Evolutionary conservation across 2,113 vertebrate genomes (phyloP), one percentile per base, ranked within the genome.

Genomic region (Menura novaehollandiae): DNA sequence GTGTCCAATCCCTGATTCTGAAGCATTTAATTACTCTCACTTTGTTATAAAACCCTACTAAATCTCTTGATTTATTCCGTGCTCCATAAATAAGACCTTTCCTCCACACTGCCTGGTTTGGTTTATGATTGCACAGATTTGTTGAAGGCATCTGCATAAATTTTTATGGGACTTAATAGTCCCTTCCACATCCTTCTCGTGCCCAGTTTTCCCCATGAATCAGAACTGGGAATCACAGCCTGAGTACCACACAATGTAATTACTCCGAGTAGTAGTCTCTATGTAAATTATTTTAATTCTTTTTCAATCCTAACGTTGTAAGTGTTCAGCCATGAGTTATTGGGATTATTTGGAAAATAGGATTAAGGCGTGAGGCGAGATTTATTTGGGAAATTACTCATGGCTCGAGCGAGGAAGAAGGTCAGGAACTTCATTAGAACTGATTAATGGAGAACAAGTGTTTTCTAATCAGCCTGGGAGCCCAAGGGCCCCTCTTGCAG

Each of bases 381-480:
- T 95, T 96, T 76, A 90, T 93, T 88, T 5, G 5, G 86, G 47
- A 96, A 94, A 87, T 91, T 93, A 81, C 94, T 88, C 8, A 2
- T 76, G 75, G 49, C 73, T 72, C 93, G 77, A 62, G 58, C 7
- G 7, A 72, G 58, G 79, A 90, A 85, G 84, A 89, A 94, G 95
- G 96, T 95, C 95, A 51, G 66, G 89, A 88, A 95, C 93, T 96
- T 96, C 93, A 93, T 97, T 97, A 96, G 88, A 95, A 22, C 43
- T 84, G 94, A 95, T 96, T 83, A 93, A 96, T 94, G 93, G 56
- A 56, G 86, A 92, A 86, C 85, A 94, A 95, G 88, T 23, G 58
- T 75, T 81, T 83, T 88, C 91, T 85, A 72, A 75, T 81, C 66
- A 79, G 79, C 23, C 56, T 12, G 9, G 91, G 76, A 52, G 66